Conservation (phyloP, 1,140 invertebrate genomes). For the Diploscapter pachys region DNA sequence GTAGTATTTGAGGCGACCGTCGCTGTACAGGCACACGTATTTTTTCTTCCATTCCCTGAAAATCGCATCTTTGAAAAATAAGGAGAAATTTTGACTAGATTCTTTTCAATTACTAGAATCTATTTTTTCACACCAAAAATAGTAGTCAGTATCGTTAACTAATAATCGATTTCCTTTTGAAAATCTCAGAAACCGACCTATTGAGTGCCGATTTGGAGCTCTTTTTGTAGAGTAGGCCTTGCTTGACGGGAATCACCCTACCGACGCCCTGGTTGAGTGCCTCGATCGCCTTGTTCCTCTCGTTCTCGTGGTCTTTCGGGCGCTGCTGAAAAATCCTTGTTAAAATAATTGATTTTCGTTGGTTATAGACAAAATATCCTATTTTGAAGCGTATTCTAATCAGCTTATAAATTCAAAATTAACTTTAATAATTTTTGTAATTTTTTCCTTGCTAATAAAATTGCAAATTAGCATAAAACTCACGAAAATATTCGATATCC, state of each 20-base stretch:
- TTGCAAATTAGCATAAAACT: constrained; percentile 10
- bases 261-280: constrained; percentile 74
- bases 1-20: constrained; percentile 90
- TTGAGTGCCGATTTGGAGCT: constrained; percentile 64
- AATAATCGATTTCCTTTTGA: neutral
- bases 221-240: constrained; percentile 92
- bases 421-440: too few species aligned
- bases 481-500: constrained; percentile 85
- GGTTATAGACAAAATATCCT: neutral
- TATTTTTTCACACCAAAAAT: too few species aligned
- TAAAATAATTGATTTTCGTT: neutral
- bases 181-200: constrained; percentile 7
- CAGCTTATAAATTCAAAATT: too few species aligned
- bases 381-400: too few species aligned
- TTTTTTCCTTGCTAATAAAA: too few species aligned
- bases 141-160: too few species aligned
- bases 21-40: constrained; percentile 90
- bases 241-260: constrained; percentile 88
- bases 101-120: too few species aligned
- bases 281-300: constrained; percentile 27
- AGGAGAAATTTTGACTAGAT: neutral
- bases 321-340: constrained; percentile 8
- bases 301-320: constrained; percentile 25
- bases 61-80: constrained; percentile 4
- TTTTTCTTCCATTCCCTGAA: constrained; percentile 96